A percentile compares a stretch with the other conserved stretches of the same genome.
Conservation (phyloP, 2,888 invertebrate species). For the Sarcophaga subvicina region DNA sequence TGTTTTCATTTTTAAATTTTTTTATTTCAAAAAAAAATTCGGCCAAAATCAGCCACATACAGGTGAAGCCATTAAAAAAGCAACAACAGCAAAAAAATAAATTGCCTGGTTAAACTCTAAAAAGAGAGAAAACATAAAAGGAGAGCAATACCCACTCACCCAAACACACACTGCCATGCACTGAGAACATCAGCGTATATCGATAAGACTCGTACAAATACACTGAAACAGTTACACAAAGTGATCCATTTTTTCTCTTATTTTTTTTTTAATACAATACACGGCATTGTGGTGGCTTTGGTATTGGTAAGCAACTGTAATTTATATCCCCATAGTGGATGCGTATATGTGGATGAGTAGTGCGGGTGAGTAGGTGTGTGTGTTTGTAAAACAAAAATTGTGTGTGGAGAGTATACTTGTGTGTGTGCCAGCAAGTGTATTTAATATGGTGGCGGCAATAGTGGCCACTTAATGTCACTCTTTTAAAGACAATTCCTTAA, state of each 20-base stretch:
- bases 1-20: not conserved
- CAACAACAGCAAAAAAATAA: conserved; percentile 14
- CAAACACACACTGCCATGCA: not conserved
- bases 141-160: not conserved
- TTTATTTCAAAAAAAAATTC: conserved; percentile 6
- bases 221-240: not conserved
- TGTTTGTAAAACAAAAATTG: not conserved
- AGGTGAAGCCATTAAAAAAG: conserved; percentile 6
- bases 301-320: conserved; percentile 35
- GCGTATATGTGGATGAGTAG: not conserved
- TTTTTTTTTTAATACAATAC: conserved; percentile 39
- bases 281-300: not conserved
- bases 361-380: not conserved
- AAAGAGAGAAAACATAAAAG: conserved; percentile 7
- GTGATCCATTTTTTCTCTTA: conserved; percentile 29
- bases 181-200: conserved; percentile 10
- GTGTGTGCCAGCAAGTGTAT: conserved; percentile 19
- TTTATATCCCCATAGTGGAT: not conserved
- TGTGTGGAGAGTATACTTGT: not conserved
- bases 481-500: conserved; percentile 49
- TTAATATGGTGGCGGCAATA: conserved; percentile 57
- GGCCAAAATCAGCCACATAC: conserved; percentile 32
- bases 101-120: conserved; percentile 53
- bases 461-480: conserved; percentile 61
- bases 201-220: not conserved